Base-by-base conservation (phyloP, 2,888 invertebrate genomes). In the Tiliacea citrago region DNA sequence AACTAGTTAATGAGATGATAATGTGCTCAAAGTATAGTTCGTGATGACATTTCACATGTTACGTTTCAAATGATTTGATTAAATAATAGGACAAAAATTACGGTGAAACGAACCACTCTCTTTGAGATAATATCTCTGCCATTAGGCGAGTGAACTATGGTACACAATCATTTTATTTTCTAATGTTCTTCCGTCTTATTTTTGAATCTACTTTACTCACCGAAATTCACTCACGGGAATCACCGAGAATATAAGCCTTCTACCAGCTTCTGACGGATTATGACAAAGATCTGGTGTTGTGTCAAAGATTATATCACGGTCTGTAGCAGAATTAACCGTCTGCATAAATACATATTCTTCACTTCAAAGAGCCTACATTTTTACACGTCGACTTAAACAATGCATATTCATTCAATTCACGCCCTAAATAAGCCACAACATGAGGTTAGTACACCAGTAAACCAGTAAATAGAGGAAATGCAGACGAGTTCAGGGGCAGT, bases 401-500 rank as follows among this genome's bases (percentile, higher is more conserved):
- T 86, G 79, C 83, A 79, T 75, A 79, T 81, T 81, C 74, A 87
- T 88, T 83, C 79, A 88, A 88, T 93, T 92, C 90, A 93, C 91
- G 94, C 91, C 92, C 94, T 86, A 93, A 91, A 94, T 93, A 93
- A 90, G 85, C 87, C 75, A 83, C 85, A 77, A 88, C 86, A 90
- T 88, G 86, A 88, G 84, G 85, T 88, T 88, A 91, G 89, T 88
- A 88, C 86, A 86, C 79, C 86, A 90, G 88, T 88, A 88, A 90
- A 86, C 82, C 87, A 90, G 88, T 88, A 88, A 90, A 83, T 75
- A 91, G 90, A 94, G 95, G 94, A 95, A 94, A 93, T 93, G 91
- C 92, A 91, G 89, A 87, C 84, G 93, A 92, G 95, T 95, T 95
- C 95, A 96, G 93, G 95, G 95, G 92, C 95, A 90, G 91, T 96